These are phyloP conservation scores for Mechanitis mazaeus DNA, from an alignment of 2,888 invertebrate species.

Conservation along the genomic window DNA sequence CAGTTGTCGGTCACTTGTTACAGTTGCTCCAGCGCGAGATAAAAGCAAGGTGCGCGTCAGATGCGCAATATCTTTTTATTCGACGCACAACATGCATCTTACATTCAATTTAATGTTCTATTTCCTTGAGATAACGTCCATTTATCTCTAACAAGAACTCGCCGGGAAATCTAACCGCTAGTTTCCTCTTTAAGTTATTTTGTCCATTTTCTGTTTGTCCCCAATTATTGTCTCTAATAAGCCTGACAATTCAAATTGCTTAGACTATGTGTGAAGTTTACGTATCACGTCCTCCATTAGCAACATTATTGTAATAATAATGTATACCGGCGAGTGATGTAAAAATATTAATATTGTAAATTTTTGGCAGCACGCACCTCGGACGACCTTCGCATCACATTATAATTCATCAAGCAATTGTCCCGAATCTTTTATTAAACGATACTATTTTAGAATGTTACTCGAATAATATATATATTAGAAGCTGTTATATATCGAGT, in stretches of 20 bases:
- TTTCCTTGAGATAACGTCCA: not conserved
- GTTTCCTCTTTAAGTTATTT: constrained; percentile 22
- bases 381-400: constrained; percentile 43
- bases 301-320: not conserved
- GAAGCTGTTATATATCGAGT: constrained; percentile 24
- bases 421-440: constrained; percentile 25
- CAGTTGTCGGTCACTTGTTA: constrained; percentile 11
- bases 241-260: constrained; percentile 16
- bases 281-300: not conserved
- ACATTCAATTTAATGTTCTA: not conserved
- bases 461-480: constrained; percentile 26
- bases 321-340: not conserved
- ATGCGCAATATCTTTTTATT: constrained; percentile 7
- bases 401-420: constrained; percentile 31
- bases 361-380: constrained; percentile 48
- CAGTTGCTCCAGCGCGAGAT: constrained; percentile 11
- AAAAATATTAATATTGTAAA: constrained; percentile 22
- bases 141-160: constrained; percentile 8
- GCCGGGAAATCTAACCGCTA: constrained; percentile 18
- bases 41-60: constrained; percentile 6
- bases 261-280: not conserved
- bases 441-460: constrained; percentile 26
- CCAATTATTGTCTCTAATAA: constrained; percentile 11
- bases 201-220: constrained; percentile 16
- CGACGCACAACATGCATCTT: constrained; percentile 1